These are phyloP conservation scores for Cotesia congregata DNA, from an alignment of 2,888 invertebrate species.

Conservation along the genomic window DNA sequence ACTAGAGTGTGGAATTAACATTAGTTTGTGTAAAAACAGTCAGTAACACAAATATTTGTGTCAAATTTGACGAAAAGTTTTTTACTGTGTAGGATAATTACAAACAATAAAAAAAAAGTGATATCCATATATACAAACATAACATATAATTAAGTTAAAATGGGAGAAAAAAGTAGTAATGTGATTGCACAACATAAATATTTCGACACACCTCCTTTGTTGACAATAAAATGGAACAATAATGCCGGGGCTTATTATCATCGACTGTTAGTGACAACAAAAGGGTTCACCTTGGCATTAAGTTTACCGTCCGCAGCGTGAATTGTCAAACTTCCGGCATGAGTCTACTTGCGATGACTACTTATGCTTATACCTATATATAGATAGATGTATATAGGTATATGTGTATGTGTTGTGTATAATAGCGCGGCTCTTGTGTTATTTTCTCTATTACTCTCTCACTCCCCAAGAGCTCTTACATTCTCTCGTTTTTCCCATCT, in stretches of 20 bases:
- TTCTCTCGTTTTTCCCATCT: slow-evolving; percentile 5
- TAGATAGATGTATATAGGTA: slow-evolving; percentile 7
- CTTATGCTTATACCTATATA: slow-evolving; percentile 20
- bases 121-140: not conserved
- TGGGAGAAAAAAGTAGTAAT: not conserved
- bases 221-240: slow-evolving; percentile 23
- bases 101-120: not conserved
- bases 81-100: not conserved
- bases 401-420: not conserved
- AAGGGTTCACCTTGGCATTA: slow-evolving; percentile 46
- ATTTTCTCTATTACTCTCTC: slow-evolving; percentile 18
- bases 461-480: not conserved
- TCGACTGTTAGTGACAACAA: slow-evolving; percentile 41
- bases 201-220: slow-evolving; percentile 1
- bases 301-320: slow-evolving; percentile 33
- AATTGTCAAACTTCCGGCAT: slow-evolving; percentile 46
- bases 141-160: slow-evolving; percentile 12
- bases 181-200: not conserved
- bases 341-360: slow-evolving; percentile 19
- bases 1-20: too few relatives aligned
- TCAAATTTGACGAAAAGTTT: too few relatives aligned
- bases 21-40: too few relatives aligned
- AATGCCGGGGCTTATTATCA: slow-evolving; percentile 21
- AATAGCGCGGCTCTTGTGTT: slow-evolving; percentile 17
- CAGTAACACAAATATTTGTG: too few relatives aligned